Base-by-base conservation (phyloP, 92 coral and sea anemone species). In the Muricea muricata region DNA sequence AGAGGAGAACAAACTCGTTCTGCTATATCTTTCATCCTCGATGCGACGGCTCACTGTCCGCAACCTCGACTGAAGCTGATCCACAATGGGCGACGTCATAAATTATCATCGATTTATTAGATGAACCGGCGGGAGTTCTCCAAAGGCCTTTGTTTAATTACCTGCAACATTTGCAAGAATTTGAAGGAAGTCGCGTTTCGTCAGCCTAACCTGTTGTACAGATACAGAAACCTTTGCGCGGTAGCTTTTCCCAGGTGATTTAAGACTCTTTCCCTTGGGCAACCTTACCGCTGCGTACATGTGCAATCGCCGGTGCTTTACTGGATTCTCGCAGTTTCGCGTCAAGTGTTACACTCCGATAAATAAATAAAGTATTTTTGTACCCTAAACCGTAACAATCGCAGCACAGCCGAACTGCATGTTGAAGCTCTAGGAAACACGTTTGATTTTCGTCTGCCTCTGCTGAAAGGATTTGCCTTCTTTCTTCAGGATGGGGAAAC, bases 401-500 rank as follows among this genome's bases (percentile, higher is more conserved):
- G 34, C 82, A 32, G 20, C 10, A 1, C 12, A 56, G 30, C 20
- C 26, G 12, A 12, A 25, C 21, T 21, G n/a, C n/a, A n/a, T 12
- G 29, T 30, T 70, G 48, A 37, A 39, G 32, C 12, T 23, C 1
- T 29, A 2, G 10, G 39, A 15, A 25, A 15, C 15, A 10, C 37
- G 37, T 17, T 63, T 18, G 37, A 63, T 63, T 28, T 63, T 63
- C 83, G 48, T 15, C 23, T 8, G 45, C 20, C 10, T 33, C 75
- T 24, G 42, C 75, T 23, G 13, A 6, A 52, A 40, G 3, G 65
- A 17, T 65, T 37, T 75, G n/a, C 66, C 28, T 26, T 15, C 31
- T 24, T 2, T 35, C 24, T 77, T 7, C 37, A 96, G 99, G 97
- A 96, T 57, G 93, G 94, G 10, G 99, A 96, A 41, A 96, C 99